Evolutionary conservation across 2,113 vertebrate genomes (phyloP), one percentile per base, ranked within the genome.

Genomic region (Smithornis capensis): DNA sequence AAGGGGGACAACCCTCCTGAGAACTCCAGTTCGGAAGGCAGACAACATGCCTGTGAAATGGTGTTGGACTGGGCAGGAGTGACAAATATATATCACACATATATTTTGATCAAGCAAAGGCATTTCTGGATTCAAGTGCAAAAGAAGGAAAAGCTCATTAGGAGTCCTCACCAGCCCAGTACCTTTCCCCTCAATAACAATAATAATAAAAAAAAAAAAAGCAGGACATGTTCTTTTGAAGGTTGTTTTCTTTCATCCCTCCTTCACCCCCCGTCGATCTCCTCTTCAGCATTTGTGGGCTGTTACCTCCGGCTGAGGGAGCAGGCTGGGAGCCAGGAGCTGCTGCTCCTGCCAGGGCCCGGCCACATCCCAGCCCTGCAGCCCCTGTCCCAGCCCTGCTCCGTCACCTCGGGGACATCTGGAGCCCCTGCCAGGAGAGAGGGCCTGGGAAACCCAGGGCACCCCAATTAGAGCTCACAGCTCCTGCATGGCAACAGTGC

Each of bases 231-330:
- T 83, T 93, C 89, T 82, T 82, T 18, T 35, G 79, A 59, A 89
- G 92, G 88, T 67, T 25, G 29, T 78, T 96, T 90, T 62, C 88
- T 93, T 78, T 73, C 89, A 70, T 91, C 47, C n/a, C 77, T 95
- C 37, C 73, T 53, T 40, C 18, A 25, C 63, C 78, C 92, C 87
- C 88, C 1, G 55, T 44, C 4, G 79, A 67, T 80, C 92, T 91
- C 56, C 74, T 69, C 91, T 64, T 47, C 71, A 1, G 91, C 35
- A 2, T 40, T 23, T 14, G n/a, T 17, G 44, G 19, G 23, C 59
- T 33, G 62, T 70, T 85, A 83, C 55, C 71, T 88, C 75, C 38
- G 24, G 49, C 57, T 50, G 45, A 68, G 78, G 83, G 80, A 80
- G 69, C 59, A 18, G 37, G 73, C 19, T 24, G 57, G 31, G 1